Evolutionary conservation across 2,113 vertebrate species (phyloP).

Genomic region (Micronycteris hirsuta): DNA sequence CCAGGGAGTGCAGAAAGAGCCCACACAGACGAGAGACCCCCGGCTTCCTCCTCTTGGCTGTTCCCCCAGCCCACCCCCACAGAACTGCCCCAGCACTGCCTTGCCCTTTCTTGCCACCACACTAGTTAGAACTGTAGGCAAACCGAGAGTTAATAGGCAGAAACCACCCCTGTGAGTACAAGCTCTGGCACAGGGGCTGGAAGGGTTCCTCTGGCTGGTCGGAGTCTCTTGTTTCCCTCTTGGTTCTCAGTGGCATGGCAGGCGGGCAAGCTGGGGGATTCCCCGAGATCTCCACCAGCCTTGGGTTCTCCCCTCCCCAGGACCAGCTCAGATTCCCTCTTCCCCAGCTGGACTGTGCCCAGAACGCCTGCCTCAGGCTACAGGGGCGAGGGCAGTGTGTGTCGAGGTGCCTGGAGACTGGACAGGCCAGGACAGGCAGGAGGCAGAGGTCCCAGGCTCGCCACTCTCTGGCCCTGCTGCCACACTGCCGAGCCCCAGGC

Average conservation of each 20-base stretch:
- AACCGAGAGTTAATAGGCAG: not conserved
- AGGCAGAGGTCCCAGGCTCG: no score
- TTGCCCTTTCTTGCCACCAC: no score
- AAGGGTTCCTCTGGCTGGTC: not conserved
- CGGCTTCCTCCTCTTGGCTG: not conserved
- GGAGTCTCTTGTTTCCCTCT: not conserved
- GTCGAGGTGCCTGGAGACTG: not conserved
- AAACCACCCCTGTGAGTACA: accelerated
- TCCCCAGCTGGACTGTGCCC: not conserved
- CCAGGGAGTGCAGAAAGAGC: not conserved
- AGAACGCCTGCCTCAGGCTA: not conserved
- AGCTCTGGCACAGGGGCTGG: not conserved
- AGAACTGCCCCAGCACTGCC: accelerated
- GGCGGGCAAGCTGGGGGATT: accelerated
- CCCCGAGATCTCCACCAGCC: not conserved
- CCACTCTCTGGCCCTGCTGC: not conserved
- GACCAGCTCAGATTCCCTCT: not conserved
- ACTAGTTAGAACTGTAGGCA: accelerated
- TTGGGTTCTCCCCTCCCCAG: not conserved
- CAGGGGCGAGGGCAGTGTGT: not conserved
- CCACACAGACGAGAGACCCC: not conserved
- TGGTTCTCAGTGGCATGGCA: not conserved
- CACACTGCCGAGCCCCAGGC: not conserved
- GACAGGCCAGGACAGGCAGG: not conserved
- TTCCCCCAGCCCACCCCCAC: not conserved